A percentile compares a stretch with the other conserved stretches of the same genome.
These are phyloP conservation scores for Drosophila mercatorum DNA, from an alignment of 2,888 invertebrate species.

Conservation along the genomic window DNA sequence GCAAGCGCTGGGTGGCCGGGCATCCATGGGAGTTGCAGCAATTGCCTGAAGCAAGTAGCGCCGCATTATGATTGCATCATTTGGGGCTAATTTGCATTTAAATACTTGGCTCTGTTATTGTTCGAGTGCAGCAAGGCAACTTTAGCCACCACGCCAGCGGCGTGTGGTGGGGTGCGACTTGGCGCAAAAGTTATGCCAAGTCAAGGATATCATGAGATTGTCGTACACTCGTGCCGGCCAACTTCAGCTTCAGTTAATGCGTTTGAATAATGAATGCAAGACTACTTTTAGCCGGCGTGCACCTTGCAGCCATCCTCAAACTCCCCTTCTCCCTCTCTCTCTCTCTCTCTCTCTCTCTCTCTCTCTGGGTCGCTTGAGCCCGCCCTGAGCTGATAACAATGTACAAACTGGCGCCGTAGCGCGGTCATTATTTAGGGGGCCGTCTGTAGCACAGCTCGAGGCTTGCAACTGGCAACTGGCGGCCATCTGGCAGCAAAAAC, in stretches of 20 bases:
- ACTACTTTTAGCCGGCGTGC: constrained; percentile 24
- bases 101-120: constrained; percentile 77
- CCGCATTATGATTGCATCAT: constrained; percentile 80
- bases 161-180: constrained; percentile 15
- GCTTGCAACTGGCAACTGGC: constrained; percentile 47
- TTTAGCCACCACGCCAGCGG: constrained; percentile 33
- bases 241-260: constrained; percentile 66
- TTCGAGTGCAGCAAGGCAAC: constrained; percentile 68
- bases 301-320: constrained; percentile 48
- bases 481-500: constrained; percentile 57
- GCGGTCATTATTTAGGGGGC: constrained; percentile 70
- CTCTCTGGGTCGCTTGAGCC: neutral
- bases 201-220: constrained; percentile 76
- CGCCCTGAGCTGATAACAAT: constrained; percentile 70
- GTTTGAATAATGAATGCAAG: constrained; percentile 74
- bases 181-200: constrained; percentile 71
- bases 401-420: constrained; percentile 71
- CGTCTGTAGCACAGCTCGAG: constrained; percentile 57
- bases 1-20: neutral
- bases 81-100: constrained; percentile 81
- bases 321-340: too few relatives aligned
- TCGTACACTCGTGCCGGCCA: constrained; percentile 45
- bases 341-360: too few relatives aligned
- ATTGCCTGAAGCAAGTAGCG: constrained; percentile 50
- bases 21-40: constrained; percentile 13